These are phyloP conservation scores for Ctenopoma multispine DNA, from an alignment of 2,797 vertebrate genomes.

Conservation along the genomic window DNA sequence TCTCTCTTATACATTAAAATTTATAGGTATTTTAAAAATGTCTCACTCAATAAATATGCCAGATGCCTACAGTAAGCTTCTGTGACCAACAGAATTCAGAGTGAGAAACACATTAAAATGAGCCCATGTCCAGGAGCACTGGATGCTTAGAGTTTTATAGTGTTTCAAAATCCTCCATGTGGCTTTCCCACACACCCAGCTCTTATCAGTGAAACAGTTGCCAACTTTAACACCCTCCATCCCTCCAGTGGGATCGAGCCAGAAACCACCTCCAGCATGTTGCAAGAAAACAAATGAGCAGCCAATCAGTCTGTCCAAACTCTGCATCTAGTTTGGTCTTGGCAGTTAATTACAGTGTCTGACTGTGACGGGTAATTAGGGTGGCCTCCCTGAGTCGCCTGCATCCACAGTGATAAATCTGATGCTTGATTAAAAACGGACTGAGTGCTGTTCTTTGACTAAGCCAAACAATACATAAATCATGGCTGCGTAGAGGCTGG, in stretches of 20 bases:
- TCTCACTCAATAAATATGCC: constrained; percentile 64
- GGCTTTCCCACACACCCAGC: constrained; percentile 41
- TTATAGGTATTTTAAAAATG: constrained; percentile 41
- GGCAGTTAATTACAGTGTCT: constrained; percentile 71
- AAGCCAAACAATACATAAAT: constrained; percentile 61
- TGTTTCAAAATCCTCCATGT: constrained; percentile 33
- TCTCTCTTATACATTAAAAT: constrained; percentile 40
- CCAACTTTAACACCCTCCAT: constrained; percentile 56
- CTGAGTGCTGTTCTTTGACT: constrained; percentile 22
- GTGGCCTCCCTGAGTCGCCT: constrained; percentile 59
- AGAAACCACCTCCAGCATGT: constrained; percentile 56
- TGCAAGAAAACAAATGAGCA: constrained; percentile 58
- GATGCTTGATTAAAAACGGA: constrained; percentile 70
- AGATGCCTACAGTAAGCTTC: constrained; percentile 18
- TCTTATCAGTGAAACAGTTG: constrained; percentile 62
- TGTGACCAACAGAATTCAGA: constrained; percentile 11
- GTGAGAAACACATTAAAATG: constrained; percentile 41
- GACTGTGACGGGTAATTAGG: constrained; percentile 69
- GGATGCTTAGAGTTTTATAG: constrained; percentile 49
- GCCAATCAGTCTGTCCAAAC: constrained; percentile 63
- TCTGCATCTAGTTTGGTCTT: constrained; percentile 36
- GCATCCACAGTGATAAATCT: constrained; percentile 70
- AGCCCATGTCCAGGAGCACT: constrained; percentile 48
- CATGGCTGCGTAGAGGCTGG: constrained; percentile 33
- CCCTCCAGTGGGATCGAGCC: constrained; percentile 32